Evolutionary conservation across 2,113 vertebrate genomes (phyloP).

Genomic region (Psittacula cyanocephala): DNA sequence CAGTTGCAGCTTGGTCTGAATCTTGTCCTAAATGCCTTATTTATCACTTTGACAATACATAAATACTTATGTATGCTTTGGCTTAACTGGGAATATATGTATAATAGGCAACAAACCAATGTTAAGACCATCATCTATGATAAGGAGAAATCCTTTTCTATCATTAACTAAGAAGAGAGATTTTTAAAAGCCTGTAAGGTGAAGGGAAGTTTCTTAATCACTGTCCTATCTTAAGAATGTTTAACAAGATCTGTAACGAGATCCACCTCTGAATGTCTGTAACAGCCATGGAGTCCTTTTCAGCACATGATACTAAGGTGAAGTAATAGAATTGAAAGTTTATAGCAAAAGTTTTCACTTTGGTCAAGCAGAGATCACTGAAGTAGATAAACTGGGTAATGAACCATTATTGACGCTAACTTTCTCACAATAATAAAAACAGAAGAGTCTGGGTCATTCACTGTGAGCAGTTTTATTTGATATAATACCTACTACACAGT

Average conservation of each 20-base stretch:
- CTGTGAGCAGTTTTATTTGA: constrained; percentile 28
- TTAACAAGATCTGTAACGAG: constrained; percentile 24
- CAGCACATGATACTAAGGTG: neutral
- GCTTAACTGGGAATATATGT: neutral
- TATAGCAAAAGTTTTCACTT: constrained; percentile 38
- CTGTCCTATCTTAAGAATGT: neutral
- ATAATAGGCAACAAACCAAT: neutral
- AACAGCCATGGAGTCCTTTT: neutral
- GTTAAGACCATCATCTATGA: neutral
- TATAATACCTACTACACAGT: neutral
- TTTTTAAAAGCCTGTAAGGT: constrained; percentile 26
- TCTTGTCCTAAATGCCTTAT: neutral
- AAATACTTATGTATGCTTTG: neutral
- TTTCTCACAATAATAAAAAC: constrained; percentile 47
- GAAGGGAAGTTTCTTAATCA: constrained; percentile 16
- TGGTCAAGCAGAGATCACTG: neutral
- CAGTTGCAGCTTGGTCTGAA: neutral
- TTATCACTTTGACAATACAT: neutral
- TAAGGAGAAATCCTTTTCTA: neutral
- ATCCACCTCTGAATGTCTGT: constrained; percentile 18
- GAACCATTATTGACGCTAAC: constrained; percentile 38
- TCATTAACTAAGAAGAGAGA: neutral
- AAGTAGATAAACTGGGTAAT: constrained; percentile 31
- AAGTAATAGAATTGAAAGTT: constrained; percentile 34
- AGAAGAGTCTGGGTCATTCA: neutral